Percentiles rank a stretch among this genome's conserved stretches.
Evolutionary conservation across 2,797 vertebrate species (phyloP).

Genomic region (Morelia viridis): DNA sequence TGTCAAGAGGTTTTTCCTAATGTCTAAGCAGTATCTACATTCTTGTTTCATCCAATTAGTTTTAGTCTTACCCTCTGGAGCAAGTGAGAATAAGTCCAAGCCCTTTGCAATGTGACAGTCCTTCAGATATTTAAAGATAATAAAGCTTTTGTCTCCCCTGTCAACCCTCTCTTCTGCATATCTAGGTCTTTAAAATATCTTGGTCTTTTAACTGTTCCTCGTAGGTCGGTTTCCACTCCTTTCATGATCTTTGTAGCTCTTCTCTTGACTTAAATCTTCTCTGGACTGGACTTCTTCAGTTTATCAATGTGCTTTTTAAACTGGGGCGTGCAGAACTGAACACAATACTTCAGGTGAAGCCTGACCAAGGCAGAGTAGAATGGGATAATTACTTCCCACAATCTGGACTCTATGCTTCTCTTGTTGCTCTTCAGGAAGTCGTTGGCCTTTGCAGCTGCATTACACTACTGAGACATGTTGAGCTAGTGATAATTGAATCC

Average conservation of each 20-base stretch:
- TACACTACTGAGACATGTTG: too few relatives aligned
- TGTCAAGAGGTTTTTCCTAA: too few relatives aligned
- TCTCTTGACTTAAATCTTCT: neutral
- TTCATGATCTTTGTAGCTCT: neutral
- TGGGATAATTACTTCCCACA: neutral
- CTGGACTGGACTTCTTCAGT: neutral
- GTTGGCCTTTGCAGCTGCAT: neutral
- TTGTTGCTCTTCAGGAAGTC: neutral
- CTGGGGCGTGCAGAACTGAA: neutral
- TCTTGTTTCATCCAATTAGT: neutral
- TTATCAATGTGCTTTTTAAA: neutral
- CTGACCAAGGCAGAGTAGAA: neutral
- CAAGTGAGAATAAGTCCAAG: neutral
- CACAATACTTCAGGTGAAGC: neutral
- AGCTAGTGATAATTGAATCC: neutral
- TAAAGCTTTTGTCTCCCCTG: neutral
- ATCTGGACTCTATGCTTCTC: neutral
- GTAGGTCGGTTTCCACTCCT: neutral
- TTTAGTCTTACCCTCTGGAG: neutral
- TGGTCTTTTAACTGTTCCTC: neutral
- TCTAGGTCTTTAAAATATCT: neutral
- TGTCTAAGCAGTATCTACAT: neutral
- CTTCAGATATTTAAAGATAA: neutral
- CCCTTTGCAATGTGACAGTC: neutral
- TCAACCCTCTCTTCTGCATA: neutral